Evolutionary conservation across 2,888 invertebrate species (phyloP).

Genomic region (Flexamia atlantica): DNA sequence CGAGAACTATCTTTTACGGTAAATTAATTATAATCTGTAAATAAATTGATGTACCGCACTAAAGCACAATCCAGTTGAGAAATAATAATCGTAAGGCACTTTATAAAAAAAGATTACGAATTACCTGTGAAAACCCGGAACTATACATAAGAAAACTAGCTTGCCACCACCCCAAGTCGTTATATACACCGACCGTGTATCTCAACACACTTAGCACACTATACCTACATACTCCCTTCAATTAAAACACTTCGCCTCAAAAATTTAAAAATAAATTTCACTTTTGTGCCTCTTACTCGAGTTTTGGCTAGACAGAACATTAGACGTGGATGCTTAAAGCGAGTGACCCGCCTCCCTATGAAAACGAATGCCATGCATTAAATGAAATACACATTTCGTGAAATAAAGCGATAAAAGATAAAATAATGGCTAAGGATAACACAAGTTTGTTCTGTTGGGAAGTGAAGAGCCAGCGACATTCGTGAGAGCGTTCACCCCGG

Average conservation of each 20-base stretch:
- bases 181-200: constrained; percentile 23
- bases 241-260: not conserved
- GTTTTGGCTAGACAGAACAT: not conserved
- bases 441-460: not conserved
- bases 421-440: constrained; percentile 17
- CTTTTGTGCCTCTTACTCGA: constrained; percentile 10
- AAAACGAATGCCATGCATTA: not conserved
- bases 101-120: constrained; percentile 37
- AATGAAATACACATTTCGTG: constrained; percentile 26
- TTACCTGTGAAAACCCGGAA: constrained; percentile 7
- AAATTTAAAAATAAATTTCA: not conserved
- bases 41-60: not conserved
- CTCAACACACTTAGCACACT: not conserved
- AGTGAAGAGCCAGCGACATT: not conserved
- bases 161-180: constrained; percentile 45
- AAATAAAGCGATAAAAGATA: constrained; percentile 9
- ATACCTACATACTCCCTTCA: not conserved
- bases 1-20: constrained; percentile 13
- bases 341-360: constrained; percentile 4
- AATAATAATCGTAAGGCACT: constrained; percentile 41
- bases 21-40: constrained; percentile 1
- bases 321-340: not conserved
- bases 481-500: constrained; percentile 7
- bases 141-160: constrained; percentile 42
- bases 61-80: not conserved